Evolutionary conservation across 2,113 vertebrate species (phyloP).

Genomic region (Paracanthobrama guichenoti): DNA sequence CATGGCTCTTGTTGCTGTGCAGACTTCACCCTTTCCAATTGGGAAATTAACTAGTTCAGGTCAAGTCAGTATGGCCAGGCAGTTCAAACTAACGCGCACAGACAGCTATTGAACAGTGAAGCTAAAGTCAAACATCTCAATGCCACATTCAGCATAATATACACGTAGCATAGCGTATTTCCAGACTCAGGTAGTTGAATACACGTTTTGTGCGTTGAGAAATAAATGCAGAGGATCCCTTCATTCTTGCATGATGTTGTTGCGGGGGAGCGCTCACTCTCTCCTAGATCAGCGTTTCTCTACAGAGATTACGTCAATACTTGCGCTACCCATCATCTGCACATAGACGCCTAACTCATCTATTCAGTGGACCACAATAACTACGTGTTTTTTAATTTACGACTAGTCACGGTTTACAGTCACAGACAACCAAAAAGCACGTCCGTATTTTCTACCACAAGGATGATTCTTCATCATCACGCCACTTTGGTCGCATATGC

Average conservation of each 20-base stretch:
- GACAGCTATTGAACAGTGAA: neutral
- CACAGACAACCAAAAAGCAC: neutral
- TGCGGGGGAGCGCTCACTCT: slow-evolving; percentile 60
- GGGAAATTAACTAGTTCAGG: slow-evolving; percentile 68
- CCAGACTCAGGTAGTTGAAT: neutral
- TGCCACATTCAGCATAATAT: neutral
- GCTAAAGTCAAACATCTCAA: neutral
- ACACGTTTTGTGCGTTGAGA: slow-evolving; percentile 37
- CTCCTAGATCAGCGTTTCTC: slow-evolving; percentile 25
- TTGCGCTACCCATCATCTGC: neutral
- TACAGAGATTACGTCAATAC: slow-evolving; percentile 28
- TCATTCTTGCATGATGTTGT: slow-evolving; percentile 36
- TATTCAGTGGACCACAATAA: no score
- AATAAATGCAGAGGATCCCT: slow-evolving; percentile 67
- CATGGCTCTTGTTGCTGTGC: slow-evolving; percentile 82
- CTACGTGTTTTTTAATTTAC: neutral
- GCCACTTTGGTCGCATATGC: slow-evolving; percentile 33
- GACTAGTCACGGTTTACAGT: neutral
- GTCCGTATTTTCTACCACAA: neutral
- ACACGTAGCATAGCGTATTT: neutral
- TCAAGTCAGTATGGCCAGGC: neutral
- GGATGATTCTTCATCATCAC: slow-evolving; percentile 9
- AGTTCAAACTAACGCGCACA: neutral
- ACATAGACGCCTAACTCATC: neutral
- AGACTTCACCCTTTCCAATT: slow-evolving; percentile 77